A percentile compares a stretch with the other conserved stretches of the same genome.
phyloP scores from a whole-genome alignment of 1,140 invertebrate species.

The Eurosta solidaginis region DNA sequence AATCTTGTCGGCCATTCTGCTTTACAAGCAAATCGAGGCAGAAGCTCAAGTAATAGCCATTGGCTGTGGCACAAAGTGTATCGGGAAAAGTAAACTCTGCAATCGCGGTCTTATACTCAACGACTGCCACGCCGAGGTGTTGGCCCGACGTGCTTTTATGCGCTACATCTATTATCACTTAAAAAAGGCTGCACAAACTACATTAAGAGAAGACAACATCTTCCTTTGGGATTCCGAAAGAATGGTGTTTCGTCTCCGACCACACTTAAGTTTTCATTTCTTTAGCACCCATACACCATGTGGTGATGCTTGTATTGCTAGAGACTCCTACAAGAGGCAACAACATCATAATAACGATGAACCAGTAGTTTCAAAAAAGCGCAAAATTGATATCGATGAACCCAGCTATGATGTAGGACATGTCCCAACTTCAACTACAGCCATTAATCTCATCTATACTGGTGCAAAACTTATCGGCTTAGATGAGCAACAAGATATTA shows the following conservation, averaged over 20 bases:
- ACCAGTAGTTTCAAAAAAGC: background rate
- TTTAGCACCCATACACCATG: conserved; percentile 88
- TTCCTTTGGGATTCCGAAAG: conserved; percentile 44
- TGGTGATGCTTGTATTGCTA: conserved; percentile 75
- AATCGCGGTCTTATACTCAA: conserved; percentile 73
- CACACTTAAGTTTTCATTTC: conserved; percentile 78
- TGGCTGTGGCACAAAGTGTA: conserved; percentile 89
- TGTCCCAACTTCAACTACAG: too few species aligned
- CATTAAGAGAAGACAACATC: conserved; percentile 43
- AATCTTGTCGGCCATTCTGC: conserved; percentile 74
- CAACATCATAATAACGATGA: background rate
- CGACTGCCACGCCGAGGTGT: conserved; percentile 91
- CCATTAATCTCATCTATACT: conserved; percentile 64
- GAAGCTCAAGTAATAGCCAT: conserved; percentile 73
- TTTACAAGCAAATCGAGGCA: conserved; percentile 52
- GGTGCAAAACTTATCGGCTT: conserved; percentile 81
- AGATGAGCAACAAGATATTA: conserved; percentile 61
- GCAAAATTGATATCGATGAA: background rate
- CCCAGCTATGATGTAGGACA: background rate
- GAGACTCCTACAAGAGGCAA: background rate
- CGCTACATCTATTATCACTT: conserved; percentile 70
- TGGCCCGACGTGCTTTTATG: conserved; percentile 81
- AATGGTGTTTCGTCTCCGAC: conserved; percentile 63
- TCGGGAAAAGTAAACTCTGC: conserved; percentile 71
- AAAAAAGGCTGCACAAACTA: conserved; percentile 47